Evolutionary conservation across 53 echinoderm and acorn worm species (phyloP).

Genomic region (Echinometra lucunter): DNA sequence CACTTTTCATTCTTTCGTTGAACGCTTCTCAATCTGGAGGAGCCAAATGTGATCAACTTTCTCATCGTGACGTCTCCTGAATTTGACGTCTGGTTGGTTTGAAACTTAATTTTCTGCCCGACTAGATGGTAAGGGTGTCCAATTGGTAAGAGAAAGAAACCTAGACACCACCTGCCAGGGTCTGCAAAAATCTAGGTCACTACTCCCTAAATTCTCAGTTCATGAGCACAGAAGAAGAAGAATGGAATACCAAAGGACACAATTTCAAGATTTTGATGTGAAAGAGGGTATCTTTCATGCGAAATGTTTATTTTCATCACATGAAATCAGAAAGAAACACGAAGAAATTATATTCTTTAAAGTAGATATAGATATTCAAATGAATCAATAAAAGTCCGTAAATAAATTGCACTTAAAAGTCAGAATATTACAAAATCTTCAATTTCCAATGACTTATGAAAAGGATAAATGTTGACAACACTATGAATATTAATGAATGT

Average conservation of each 20-base stretch:
- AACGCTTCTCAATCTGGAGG: slow-evolving; percentile 23
- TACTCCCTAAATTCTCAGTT: background rate
- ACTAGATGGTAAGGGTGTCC: slow-evolving; percentile 32
- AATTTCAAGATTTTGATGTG: too few species aligned
- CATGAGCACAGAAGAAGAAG: background rate
- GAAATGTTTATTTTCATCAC: too few species aligned
- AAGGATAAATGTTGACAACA: too few species aligned
- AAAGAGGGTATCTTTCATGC: background rate
- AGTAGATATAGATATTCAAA: too few species aligned
- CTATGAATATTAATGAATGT: too few species aligned
- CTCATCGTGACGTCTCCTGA: background rate
- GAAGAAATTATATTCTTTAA: background rate
- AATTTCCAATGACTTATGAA: too few species aligned
- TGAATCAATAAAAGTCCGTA: too few species aligned
- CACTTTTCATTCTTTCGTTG: slow-evolving; percentile 12
- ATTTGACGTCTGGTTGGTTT: background rate
- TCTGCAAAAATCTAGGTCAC: slow-evolving; percentile 27
- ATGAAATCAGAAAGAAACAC: background rate
- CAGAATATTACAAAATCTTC: background rate
- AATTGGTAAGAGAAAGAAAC: background rate
- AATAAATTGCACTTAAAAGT: too few species aligned
- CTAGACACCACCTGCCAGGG: slow-evolving; percentile 13
- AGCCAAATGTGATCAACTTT: slow-evolving; percentile 17
- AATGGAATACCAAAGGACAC: too few species aligned
- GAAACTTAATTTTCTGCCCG: slow-evolving; percentile 43